phyloP scores from a whole-genome alignment of 2,888 invertebrate species.

The Pedicia rivosa region DNA sequence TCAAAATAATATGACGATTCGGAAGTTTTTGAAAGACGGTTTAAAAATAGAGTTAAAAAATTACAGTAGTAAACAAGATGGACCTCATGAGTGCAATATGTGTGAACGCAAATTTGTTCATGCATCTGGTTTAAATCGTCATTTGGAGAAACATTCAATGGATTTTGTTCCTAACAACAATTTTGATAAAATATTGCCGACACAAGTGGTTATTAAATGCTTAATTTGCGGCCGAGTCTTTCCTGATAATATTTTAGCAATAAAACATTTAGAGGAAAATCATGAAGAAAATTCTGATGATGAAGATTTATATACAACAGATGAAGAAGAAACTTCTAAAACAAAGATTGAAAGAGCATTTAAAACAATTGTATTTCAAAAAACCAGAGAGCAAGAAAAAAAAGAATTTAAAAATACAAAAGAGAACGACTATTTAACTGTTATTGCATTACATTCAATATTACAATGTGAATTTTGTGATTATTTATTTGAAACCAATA shows the following conservation, averaged over 20 bases:
- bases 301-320: background rate
- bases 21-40: slow-evolving; percentile 27
- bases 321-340: background rate
- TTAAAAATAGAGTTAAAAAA: slow-evolving; percentile 18
- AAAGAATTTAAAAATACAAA: background rate
- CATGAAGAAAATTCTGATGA: slow-evolving; percentile 14
- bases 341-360: background rate
- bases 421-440: slow-evolving; percentile 5
- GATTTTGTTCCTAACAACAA: slow-evolving; percentile 21
- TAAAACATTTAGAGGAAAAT: slow-evolving; percentile 19
- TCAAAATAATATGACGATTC: slow-evolving; percentile 26
- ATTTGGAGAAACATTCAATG: slow-evolving; percentile 29
- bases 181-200: slow-evolving; percentile 4
- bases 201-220: slow-evolving; percentile 21
- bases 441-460: slow-evolving; percentile 24
- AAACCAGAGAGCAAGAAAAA: background rate
- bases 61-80: slow-evolving; percentile 17
- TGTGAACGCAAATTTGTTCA: slow-evolving; percentile 30
- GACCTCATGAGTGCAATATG: slow-evolving; percentile 25
- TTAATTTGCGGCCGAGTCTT: slow-evolving; percentile 23
- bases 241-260: slow-evolving; percentile 15
- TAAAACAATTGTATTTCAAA: background rate
- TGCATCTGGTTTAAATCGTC: slow-evolving; percentile 25
- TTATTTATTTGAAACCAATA: slow-evolving; percentile 36
- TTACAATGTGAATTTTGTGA: slow-evolving; percentile 46